Evolutionary conservation across 2,888 invertebrate species (phyloP).

Genomic region (Heteromyza rotundicornis): DNA sequence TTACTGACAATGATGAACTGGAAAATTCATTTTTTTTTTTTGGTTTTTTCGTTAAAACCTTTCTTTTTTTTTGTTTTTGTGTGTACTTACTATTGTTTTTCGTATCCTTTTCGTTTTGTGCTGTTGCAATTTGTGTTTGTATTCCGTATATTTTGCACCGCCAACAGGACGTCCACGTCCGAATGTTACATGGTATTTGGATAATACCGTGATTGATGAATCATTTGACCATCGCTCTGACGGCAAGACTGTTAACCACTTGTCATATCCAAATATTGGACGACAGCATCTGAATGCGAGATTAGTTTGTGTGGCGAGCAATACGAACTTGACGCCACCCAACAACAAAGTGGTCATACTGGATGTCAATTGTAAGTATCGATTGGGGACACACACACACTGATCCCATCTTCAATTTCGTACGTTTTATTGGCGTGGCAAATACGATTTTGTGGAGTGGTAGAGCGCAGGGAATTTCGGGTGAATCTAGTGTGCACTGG

Average conservation of each 20-base stretch:
- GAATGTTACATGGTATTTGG: constrained; percentile 83
- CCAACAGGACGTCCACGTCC: constrained; percentile 76
- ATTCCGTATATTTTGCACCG: constrained; percentile 1
- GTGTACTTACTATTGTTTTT: constrained; percentile 2
- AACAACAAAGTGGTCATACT: constrained; percentile 79
- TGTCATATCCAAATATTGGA: constrained; percentile 80
- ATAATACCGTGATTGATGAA: constrained; percentile 84
- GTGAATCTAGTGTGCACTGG: no score
- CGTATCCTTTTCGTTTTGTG: background rate
- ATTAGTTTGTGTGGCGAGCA: constrained; percentile 86
- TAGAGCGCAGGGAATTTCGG: no score
- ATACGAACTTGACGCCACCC: constrained; percentile 82
- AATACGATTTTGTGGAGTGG: no score
- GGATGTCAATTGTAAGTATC: constrained; percentile 83
- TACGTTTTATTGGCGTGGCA: no score
- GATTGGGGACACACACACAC: no score
- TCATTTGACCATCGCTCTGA: constrained; percentile 75
- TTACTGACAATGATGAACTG: constrained; percentile 40
- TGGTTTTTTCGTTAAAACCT: constrained; percentile 8
- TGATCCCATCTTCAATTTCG: no score
- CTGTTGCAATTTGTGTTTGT: constrained; percentile 9
- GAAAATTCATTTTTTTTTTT: constrained; percentile 22
- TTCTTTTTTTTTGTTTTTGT: constrained; percentile 17
- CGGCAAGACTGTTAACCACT: constrained; percentile 78
- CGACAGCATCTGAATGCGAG: constrained; percentile 83